These are phyloP conservation scores for Formica aserva DNA, from an alignment of 2,888 invertebrate species.

Conservation along the genomic window DNA sequence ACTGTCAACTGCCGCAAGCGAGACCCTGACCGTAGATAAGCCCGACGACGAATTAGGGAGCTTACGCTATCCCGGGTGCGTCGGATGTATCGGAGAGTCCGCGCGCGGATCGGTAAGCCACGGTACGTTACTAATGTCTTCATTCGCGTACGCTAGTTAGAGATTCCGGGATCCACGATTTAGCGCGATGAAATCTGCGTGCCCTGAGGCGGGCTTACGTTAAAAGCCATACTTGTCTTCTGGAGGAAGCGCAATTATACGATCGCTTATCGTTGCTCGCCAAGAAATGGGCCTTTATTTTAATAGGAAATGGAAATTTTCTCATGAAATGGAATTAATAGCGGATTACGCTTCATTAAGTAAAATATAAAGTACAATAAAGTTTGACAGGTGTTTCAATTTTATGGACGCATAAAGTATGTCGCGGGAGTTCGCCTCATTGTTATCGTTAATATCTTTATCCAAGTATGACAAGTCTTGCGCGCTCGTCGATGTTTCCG, in stretches of 20 bases:
- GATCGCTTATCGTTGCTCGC: constrained; percentile 17
- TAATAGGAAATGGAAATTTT: constrained; percentile 23
- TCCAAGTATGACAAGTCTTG: constrained; percentile 3
- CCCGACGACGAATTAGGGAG: constrained; percentile 63
- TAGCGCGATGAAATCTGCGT: constrained; percentile 38
- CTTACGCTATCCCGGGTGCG: constrained; percentile 9
- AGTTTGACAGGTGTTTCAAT: constrained; percentile 5
- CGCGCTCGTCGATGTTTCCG: constrained; percentile 3
- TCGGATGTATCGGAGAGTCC: neutral
- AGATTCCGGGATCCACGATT: constrained; percentile 27
- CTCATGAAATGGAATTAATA: constrained; percentile 27
- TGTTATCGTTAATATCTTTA: constrained; percentile 22
- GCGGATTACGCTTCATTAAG: constrained; percentile 11
- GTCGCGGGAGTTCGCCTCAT: neutral
- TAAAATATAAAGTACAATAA: constrained; percentile 20
- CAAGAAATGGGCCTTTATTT: neutral
- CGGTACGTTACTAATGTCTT: constrained; percentile 37
- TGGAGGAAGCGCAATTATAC: constrained; percentile 33
- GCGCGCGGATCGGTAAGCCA: neutral
- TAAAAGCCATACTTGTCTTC: constrained; percentile 20
- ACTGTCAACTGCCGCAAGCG: constrained; percentile 56
- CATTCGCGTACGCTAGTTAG: neutral
- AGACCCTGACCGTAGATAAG: constrained; percentile 76
- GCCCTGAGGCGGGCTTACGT: constrained; percentile 9
- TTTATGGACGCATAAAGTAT: neutral